A percentile compares a stretch with the other conserved stretches of the same genome.
Evolutionary conservation across 2,888 invertebrate species (phyloP).

Genomic region (Lottia scabra): DNA sequence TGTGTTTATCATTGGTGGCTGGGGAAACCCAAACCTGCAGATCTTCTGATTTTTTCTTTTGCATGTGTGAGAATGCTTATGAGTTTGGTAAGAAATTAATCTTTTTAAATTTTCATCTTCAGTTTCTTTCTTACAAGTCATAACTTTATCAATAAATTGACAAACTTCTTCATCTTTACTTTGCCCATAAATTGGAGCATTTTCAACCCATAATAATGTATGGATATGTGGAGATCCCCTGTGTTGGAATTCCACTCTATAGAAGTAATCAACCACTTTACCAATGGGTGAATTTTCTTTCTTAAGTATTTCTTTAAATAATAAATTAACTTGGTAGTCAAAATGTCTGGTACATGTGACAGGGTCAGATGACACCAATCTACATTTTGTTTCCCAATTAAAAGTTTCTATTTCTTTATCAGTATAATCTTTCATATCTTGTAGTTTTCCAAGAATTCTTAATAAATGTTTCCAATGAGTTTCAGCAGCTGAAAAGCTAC

Average conservation of each 20-base stretch:
- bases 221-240: slow-evolving; percentile 45
- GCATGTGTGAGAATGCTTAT: slow-evolving; percentile 28
- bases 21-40: slow-evolving; percentile 28
- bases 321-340: slow-evolving; percentile 34
- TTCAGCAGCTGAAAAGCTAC: slow-evolving; percentile 34
- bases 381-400: slow-evolving; percentile 35
- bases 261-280: slow-evolving; percentile 36
- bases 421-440: slow-evolving; percentile 24
- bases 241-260: slow-evolving; percentile 41
- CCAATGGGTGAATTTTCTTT: slow-evolving; percentile 30
- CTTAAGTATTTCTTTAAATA: slow-evolving; percentile 25
- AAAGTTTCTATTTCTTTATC: slow-evolving; percentile 19
- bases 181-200: slow-evolving; percentile 31
- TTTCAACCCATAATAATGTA: slow-evolving; percentile 35
- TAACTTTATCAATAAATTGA: slow-evolving; percentile 24
- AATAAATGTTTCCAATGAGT: slow-evolving; percentile 21
- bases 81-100: slow-evolving; percentile 20
- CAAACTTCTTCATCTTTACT: slow-evolving; percentile 25
- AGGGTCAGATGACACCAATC: slow-evolving; percentile 37
- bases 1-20: slow-evolving; percentile 9
- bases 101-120: slow-evolving; percentile 21
- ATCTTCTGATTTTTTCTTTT: slow-evolving; percentile 24
- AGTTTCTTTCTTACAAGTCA: slow-evolving; percentile 29
- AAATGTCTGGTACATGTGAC: slow-evolving; percentile 44
- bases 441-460: slow-evolving; percentile 10